Conservation (phyloP, 2,113 vertebrate species). For the Dermatemys mawii region DNA sequence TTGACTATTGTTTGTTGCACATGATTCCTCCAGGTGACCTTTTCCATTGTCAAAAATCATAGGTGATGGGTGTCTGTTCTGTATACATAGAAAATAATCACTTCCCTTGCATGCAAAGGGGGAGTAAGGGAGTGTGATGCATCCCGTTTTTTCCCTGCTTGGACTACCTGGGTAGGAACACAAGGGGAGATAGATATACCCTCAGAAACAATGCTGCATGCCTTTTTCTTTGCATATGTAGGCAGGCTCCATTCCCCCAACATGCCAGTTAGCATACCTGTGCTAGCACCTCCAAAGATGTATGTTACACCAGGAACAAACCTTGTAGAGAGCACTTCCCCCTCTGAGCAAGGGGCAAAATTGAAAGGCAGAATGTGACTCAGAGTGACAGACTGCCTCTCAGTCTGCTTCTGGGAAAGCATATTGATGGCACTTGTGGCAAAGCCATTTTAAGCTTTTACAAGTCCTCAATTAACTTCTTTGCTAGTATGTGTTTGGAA, state of each 20-base stretch:
- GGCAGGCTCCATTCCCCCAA: neutral
- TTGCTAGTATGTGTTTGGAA: neutral
- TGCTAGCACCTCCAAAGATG: fast-evolving
- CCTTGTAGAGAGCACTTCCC: too few relatives aligned
- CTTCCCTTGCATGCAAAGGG: neutral
- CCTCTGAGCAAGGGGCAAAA: neutral
- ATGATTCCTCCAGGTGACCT: neutral
- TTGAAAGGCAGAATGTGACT: neutral
- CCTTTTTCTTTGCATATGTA: neutral
- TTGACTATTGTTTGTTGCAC: neutral
- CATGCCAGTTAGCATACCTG: neutral
- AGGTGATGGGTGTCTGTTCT: neutral
- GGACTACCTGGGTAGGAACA: neutral
- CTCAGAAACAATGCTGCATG: neutral
- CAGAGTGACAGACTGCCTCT: fast-evolving
- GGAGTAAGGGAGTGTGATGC: neutral
- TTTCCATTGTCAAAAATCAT: neutral
- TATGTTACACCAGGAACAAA: neutral
- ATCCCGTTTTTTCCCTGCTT: neutral
- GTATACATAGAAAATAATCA: fast-evolving
- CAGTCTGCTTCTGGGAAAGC: neutral
- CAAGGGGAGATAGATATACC: neutral
- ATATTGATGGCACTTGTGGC: neutral
- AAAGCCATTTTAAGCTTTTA: neutral
- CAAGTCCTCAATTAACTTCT: neutral